Base-by-base conservation (phyloP, 2,113 vertebrate species). In the Phasianus colchicus region DNA sequence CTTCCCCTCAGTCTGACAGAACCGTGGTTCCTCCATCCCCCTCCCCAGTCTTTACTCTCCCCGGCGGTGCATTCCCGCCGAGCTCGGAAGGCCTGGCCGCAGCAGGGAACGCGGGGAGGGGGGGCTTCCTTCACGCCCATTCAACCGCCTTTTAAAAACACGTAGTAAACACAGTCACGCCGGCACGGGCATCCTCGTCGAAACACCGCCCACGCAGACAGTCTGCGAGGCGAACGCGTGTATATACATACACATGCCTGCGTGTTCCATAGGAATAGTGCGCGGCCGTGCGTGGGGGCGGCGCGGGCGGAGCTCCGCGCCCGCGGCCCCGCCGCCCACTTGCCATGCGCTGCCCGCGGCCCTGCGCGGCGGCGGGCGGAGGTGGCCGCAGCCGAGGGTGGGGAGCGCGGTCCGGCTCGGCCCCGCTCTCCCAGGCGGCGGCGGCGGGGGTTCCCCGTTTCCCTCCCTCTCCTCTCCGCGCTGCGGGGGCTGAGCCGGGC, bases 291-390 rank as follows among this genome's bases (percentile, higher is more conserved):
- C 20, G 12, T 17, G 13, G 24, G 13, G 74, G 40, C 74, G 70
- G 73, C 60, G 61, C 88, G n/a, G 88, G 80, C 88, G 73, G 86
- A 67, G 90, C 90, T 82, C 83, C 87, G 87, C 86, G 43, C 93
- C 83, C 83, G 90, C 90, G 83, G 79, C 54, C 74, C 86, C 58
- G 34, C 86, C 73, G 69, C 86, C 88, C 83, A 87, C 90, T 87
- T 83, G 90, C 83, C 93, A 90, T 86, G 93, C 86, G 93, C 86
- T 81, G 89, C 84, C 88, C 83, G 34, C 72, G 79, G 71, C 75
- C 50, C 24, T 70, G 64, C 25, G 82, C 45, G 82, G 60, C 22
- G 58, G 36, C 47, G 48, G 57, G 73, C 75, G 40, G 61, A 18
- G 65, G 30, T 11, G 5, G 30, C 19, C 11, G 19, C 14, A 19